Evolutionary conservation across 2,888 invertebrate genomes (phyloP), one percentile per base, ranked within the genome.

Genomic region (Hemaris fuciformis): DNA sequence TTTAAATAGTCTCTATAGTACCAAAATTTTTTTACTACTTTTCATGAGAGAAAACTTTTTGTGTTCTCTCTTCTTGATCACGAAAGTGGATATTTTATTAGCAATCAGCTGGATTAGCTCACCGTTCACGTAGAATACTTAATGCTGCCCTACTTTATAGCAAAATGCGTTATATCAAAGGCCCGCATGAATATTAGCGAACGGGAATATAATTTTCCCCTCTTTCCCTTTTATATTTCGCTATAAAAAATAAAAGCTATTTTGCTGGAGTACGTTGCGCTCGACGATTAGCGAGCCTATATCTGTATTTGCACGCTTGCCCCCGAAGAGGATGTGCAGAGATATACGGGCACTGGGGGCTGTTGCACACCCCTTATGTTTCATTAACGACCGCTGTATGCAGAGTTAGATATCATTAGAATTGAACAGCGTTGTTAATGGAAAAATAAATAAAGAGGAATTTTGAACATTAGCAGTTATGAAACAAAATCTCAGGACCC

Each of bases 301-400:
- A 79, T 81, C 80, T 84, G 77, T 82, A 80, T 83, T 80, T 80
- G 78, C 75, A 63, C 72, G 78, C 74, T 77, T 75, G 73, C 81
- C 83, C 80, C 74, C 66, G 69, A 66, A 68, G 74, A 73, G 81
- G 81, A 83, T 81, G 81, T 80, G 79, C 81, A 70, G 77, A 75
- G 80, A 80, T 80, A 79, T 74, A 76, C 71, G 80, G 84, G 83
- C 80, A 77, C 75, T 69, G 70, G 77, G 88, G 88, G 85, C 80
- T 79, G 79, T 72, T 71, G 75, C 80, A 78, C 85, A 85, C 88
- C 91, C 91, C 91, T 91, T 91, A 91, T 91, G 91, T 91, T 91
- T 91, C 91, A 91, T 91, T 91, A 91, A 91, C 90, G 88, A 88
- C 74, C 80, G 79, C 76, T 70, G 69, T 70, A 64, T 66, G 74